Evolutionary conservation across 2,888 invertebrate genomes (phyloP), one percentile per base, ranked within the genome.

Genomic region (Coremacera marginata): DNA sequence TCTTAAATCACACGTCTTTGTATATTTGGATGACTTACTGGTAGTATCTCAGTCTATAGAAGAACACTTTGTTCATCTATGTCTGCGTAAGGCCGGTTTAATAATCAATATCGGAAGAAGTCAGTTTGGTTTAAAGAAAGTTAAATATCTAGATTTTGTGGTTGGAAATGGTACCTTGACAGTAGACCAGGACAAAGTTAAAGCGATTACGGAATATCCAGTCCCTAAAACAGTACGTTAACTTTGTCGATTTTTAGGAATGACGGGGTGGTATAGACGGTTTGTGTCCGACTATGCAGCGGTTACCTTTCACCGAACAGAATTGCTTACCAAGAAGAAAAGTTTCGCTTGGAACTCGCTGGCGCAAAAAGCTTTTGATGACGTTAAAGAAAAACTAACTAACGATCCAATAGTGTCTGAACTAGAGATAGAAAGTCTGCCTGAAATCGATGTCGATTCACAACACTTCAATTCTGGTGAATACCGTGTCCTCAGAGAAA

Each of bases 151-250:
- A 19, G 74, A 65, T 16, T 74, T 65, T 34, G 27, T 74, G 2
- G 74, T 74, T 11, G 74, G 65, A 9, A 65, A 65, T 25, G 52
- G 74, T 31, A 22, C 34, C 4, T 25, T 74, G 25, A 19, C 34
- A n/a, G 65, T 52, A 37, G 74, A 74, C 62, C 65, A 65, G 14
- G 74, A 74, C 14, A 65, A 74, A 34, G 65, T 63, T 16, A 34
- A 31, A 2, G 74, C 74, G 5, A 65, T n/a, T n/a, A n/a, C n/a
- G n/a, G n/a, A n/a, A n/a, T 74, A 27, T 31, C 51, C 74, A n/a
- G 37, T 65, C n/a, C 74, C 74, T 1, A 74, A 74, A 74, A 25
- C 65, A 2, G 65, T 74, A 31, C 44, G 65, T 0, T 65, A 74
- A 65, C 27, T 74, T 44, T 65, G 65, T 2, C 74, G 34, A 51